Percentiles rank a stretch among this genome's conserved stretches.
Conservation (phyloP, 2,888 invertebrate species). For the Empis stercorea region DNA sequence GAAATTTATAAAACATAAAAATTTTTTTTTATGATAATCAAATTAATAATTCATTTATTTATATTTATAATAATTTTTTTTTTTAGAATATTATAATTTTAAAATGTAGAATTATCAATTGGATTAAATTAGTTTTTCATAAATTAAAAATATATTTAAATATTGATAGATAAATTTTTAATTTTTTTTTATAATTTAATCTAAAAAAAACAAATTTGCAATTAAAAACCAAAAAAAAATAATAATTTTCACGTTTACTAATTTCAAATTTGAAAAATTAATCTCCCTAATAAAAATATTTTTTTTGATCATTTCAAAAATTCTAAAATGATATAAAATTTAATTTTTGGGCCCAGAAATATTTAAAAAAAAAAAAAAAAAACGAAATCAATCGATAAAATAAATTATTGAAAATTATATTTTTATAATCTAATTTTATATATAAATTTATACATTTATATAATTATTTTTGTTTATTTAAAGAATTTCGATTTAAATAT, state of each 20-base stretch:
- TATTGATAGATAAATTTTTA: neutral
- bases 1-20: neutral
- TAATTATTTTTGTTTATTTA: too few species aligned
- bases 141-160: neutral
- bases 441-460: too few species aligned
- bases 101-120: neutral
- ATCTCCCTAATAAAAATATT: too few species aligned
- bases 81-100: neutral
- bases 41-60: neutral
- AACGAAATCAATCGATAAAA: too few species aligned
- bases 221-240: slow-evolving; percentile 2
- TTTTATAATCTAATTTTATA: too few species aligned
- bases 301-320: too few species aligned
- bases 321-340: too few species aligned
- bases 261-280: neutral
- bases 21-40: too few species aligned
- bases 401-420: too few species aligned
- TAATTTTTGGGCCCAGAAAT: too few species aligned
- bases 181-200: neutral
- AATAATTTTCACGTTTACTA: slow-evolving; percentile 1
- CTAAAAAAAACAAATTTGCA: neutral
- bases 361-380: too few species aligned
- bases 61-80: neutral
- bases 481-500: too few species aligned
- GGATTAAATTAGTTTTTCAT: neutral